A percentile compares a stretch with the other conserved stretches of the same genome.
phyloP scores from a whole-genome alignment of 1,140 invertebrate species.

The Listronotus oregonensis region DNA sequence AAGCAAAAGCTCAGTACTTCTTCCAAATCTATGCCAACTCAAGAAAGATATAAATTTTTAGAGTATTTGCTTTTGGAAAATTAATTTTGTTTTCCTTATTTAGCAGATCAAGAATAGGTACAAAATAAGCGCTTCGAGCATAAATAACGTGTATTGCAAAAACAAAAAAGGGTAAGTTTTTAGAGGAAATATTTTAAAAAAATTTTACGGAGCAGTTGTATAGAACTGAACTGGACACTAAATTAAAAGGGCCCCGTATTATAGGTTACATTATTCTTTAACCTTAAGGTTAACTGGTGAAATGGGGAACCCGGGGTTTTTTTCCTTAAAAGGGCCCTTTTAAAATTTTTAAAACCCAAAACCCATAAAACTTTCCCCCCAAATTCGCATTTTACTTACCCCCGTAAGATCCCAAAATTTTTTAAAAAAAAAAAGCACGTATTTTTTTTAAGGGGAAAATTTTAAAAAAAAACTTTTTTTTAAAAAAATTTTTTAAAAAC shows the following conservation, averaged over 20 bases:
- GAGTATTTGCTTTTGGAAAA: conserved; percentile 42
- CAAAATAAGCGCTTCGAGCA: conserved; percentile 96
- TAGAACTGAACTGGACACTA: conserved; percentile 51
- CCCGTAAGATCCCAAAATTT: neutral
- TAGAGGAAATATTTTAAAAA: conserved; percentile 35
- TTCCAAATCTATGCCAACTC: conserved; percentile 60
- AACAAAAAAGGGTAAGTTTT: conserved; percentile 97
- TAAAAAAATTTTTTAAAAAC: no score
- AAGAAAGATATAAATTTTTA: conserved; percentile 58
- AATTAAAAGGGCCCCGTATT: conserved; percentile 34
- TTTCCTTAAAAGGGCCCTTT: no score
- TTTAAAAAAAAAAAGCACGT: no score
- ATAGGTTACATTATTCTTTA: conserved; percentile 19
- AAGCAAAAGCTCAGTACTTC: conserved; percentile 58
- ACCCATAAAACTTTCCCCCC: conserved; percentile 27
- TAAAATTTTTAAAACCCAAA: no score
- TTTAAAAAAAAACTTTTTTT: no score
- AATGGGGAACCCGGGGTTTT: no score
- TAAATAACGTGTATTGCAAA: conserved; percentile 98
- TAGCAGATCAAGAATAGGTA: conserved; percentile 99
- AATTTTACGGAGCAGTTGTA: conserved; percentile 43
- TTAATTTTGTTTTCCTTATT: conserved; percentile 84
- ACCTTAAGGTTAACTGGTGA: conserved; percentile 5
- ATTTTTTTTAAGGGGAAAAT: no score
- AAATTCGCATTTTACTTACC: conserved; percentile 44